Conservation (phyloP, 2,113 vertebrate genomes). For the Xenus cinereus region DNA sequence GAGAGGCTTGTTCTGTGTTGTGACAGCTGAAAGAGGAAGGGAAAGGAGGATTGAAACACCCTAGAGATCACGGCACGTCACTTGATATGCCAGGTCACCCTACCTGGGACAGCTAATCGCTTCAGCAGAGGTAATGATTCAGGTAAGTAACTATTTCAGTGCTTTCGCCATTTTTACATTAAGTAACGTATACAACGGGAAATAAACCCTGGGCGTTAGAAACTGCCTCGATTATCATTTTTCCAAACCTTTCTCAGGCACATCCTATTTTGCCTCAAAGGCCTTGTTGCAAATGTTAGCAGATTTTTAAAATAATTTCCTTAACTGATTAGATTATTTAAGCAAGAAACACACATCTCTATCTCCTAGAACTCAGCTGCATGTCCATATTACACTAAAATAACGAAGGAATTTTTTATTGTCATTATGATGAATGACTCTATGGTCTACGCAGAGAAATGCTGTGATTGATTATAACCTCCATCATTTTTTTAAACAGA, state of each 20-base stretch:
- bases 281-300: background rate
- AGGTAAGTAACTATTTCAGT: background rate
- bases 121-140: background rate
- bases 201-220: background rate
- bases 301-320: background rate
- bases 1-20: background rate
- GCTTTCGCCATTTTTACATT: background rate
- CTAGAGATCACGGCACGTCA: background rate
- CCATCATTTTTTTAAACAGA: background rate
- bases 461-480: background rate
- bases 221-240: background rate
- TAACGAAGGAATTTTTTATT: background rate
- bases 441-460: background rate
- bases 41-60: background rate
- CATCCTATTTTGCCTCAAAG: background rate
- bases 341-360: background rate
- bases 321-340: background rate
- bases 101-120: background rate
- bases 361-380: background rate
- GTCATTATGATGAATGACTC: background rate
- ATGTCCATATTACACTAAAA: background rate
- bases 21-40: background rate
- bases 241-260: background rate
- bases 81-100: background rate
- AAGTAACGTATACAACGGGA: accelerated